Evolutionary conservation across 2,113 vertebrate species (phyloP).

Genomic region (Tenrec ecaudatus): DNA sequence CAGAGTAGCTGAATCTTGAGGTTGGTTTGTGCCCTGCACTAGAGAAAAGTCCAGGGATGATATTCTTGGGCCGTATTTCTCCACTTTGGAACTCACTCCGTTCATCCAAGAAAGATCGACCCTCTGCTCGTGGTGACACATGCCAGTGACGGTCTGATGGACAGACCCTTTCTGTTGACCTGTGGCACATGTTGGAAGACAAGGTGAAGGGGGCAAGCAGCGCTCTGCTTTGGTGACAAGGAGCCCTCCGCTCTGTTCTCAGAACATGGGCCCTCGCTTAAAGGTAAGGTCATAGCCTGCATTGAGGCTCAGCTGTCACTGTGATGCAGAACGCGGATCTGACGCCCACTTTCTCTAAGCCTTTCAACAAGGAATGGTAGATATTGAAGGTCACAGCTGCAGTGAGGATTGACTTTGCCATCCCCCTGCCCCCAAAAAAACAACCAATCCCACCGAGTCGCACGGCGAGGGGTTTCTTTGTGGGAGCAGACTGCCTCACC

Average conservation of each 20-base stretch:
- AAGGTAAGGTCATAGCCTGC: conserved; percentile 88
- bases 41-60: conserved; percentile 62
- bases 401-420: background rate
- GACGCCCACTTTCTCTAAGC: background rate
- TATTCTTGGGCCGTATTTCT: conserved; percentile 15
- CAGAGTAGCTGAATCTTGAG: conserved; percentile 18
- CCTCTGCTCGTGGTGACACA: conserved; percentile 33
- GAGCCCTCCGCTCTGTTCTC: conserved; percentile 87
- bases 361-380: background rate
- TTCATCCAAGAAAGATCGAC: conserved; percentile 72
- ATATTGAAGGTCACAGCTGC: background rate
- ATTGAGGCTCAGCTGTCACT: conserved; percentile 28
- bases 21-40: background rate
- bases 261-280: conserved; percentile 92
- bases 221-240: conserved; percentile 90
- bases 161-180: conserved; percentile 90
- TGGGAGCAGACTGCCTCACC: too few species aligned
- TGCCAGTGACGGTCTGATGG: conserved; percentile 89
- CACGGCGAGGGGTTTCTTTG: too few species aligned
- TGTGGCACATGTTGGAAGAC: conserved; percentile 89
- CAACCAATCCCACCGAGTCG: too few species aligned
- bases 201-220: conserved; percentile 88
- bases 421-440: too few species aligned
- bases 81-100: conserved; percentile 52
- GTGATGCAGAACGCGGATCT: background rate